phyloP scores from a whole-genome alignment of 2,888 invertebrate genomes.

The Anthophora plumipes region DNA sequence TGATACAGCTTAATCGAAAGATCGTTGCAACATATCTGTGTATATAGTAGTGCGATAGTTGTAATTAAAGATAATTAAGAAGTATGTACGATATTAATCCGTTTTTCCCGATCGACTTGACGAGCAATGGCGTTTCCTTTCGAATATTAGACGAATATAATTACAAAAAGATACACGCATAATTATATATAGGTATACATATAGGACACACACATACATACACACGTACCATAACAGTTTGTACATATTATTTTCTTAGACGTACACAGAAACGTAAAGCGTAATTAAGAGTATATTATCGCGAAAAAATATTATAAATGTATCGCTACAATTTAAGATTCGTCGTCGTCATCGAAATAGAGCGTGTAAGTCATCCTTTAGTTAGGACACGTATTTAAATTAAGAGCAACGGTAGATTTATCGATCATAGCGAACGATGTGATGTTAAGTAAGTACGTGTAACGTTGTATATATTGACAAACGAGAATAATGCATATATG shows the following conservation, averaged over 20 bases:
- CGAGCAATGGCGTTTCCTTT: conserved; percentile 30
- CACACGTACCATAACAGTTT: conserved; percentile 2
- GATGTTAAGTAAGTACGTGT: conserved; percentile 84
- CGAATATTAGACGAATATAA: conserved; percentile 32
- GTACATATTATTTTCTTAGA: conserved; percentile 59
- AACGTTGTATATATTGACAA: conserved; percentile 80
- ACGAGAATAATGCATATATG: conserved; percentile 67
- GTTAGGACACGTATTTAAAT: conserved; percentile 62
- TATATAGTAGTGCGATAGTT: conserved; percentile 66
- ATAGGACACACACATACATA: conserved; percentile 15
- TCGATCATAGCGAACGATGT: conserved; percentile 82
- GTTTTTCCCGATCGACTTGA: conserved; percentile 17
- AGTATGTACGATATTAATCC: conserved; percentile 63
- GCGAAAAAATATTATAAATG: conserved; percentile 40
- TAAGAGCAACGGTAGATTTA: conserved; percentile 72
- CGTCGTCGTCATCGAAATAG: conserved; percentile 65
- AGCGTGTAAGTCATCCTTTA: conserved; percentile 51
- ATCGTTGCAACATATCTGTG: conserved; percentile 66
- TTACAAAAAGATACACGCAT: neutral
- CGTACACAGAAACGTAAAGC: conserved; percentile 15
- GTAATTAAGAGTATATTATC: conserved; percentile 56
- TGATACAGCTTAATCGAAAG: conserved; percentile 15
- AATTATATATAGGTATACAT: neutral
- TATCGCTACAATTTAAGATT: conserved; percentile 54
- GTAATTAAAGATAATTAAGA: conserved; percentile 57